Conservation (phyloP, 2,113 vertebrate species). For the Stegastes partitus region DNA sequence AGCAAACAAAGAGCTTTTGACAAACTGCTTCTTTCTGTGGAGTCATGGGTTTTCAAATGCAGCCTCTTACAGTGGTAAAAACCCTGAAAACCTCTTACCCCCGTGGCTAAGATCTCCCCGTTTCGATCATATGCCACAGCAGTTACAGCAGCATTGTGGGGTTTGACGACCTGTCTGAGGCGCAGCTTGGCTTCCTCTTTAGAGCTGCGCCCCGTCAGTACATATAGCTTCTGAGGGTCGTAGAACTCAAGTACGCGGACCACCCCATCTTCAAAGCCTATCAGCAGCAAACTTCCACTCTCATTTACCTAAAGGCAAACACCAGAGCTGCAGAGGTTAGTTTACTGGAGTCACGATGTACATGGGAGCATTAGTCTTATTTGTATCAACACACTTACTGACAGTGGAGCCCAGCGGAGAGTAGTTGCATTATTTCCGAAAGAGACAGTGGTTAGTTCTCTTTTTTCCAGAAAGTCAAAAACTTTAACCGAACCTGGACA, state of each 20-base stretch:
- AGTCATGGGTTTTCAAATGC: neutral
- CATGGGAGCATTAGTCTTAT: neutral
- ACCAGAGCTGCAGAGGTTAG: neutral
- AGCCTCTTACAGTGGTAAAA: neutral
- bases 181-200: slow-evolving; percentile 77
- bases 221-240: slow-evolving; percentile 77
- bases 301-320: slow-evolving; percentile 82
- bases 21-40: neutral
- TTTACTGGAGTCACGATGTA: neutral
- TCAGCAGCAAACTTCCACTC: slow-evolving; percentile 84
- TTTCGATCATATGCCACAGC: slow-evolving; percentile 88
- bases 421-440: slow-evolving; percentile 93
- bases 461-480: slow-evolving; percentile 91
- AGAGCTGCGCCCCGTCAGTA: slow-evolving; percentile 51
- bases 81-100: slow-evolving; percentile 78
- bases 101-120: slow-evolving; percentile 90
- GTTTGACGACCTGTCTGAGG: slow-evolving; percentile 91
- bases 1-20: too few relatives aligned
- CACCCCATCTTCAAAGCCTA: slow-evolving; percentile 94
- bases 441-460: slow-evolving; percentile 80
- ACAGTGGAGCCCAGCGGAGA: slow-evolving; percentile 88
- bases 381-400: slow-evolving; percentile 77
- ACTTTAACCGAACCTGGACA: slow-evolving; percentile 88
- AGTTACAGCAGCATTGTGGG: slow-evolving; percentile 88
- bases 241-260: slow-evolving; percentile 93